phyloP scores from a whole-genome alignment of 1,140 invertebrate genomes.

The Trichonephila inaurata region DNA sequence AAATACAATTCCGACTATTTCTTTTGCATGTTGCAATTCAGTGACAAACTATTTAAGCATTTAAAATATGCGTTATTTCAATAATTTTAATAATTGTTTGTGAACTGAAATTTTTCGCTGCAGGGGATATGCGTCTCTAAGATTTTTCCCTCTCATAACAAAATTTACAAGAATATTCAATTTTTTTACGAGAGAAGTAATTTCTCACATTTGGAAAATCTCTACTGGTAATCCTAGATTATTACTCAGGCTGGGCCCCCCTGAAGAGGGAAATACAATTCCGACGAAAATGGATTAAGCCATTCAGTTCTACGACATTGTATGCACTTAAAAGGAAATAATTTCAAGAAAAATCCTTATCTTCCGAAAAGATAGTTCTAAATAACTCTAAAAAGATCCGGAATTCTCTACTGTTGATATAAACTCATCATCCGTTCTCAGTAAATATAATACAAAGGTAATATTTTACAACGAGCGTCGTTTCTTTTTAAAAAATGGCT shows the following conservation, averaged over 20 bases:
- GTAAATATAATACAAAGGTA: neutral
- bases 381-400: constrained; percentile 6
- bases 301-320: no score
- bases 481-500: neutral
- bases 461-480: neutral
- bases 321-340: no score
- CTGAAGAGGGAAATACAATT: no score
- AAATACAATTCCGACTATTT: no score
- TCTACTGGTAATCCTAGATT: no score
- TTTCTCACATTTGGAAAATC: neutral
- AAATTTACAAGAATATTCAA: neutral
- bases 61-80: no score
- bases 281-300: no score
- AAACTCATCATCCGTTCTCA: neutral
- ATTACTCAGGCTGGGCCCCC: no score
- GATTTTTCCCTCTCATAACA: neutral
- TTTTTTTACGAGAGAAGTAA: neutral
- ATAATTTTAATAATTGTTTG: no score
- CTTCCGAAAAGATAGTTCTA: neutral
- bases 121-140: neutral
- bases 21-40: no score
- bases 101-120: no score
- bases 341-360: neutral
- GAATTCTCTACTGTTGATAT: neutral
- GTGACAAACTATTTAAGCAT: no score